Percentiles rank a stretch among this genome's conserved stretches.
Conservation (phyloP, 2,888 invertebrate species). For the Catotricha subobsoleta region DNA sequence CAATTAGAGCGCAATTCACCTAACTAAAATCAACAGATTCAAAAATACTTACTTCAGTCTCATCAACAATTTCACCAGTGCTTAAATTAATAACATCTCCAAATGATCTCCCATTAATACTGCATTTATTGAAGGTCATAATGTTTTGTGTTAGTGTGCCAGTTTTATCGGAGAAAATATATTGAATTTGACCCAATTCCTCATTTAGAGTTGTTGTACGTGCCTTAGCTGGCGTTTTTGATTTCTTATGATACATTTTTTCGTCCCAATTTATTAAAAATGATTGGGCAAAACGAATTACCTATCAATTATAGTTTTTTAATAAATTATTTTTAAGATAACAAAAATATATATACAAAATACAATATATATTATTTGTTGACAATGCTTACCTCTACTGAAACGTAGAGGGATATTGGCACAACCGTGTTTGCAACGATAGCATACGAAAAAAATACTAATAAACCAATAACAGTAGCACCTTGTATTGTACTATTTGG, state of each 20-base stretch:
- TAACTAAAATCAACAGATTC: too few species aligned
- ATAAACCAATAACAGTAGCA: slow-evolving; percentile 80
- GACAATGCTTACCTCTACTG: slow-evolving; percentile 54
- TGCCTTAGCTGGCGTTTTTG: slow-evolving; percentile 82
- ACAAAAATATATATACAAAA: not conserved
- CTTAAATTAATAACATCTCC: slow-evolving; percentile 78
- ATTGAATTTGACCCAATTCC: slow-evolving; percentile 96
- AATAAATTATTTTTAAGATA: not conserved
- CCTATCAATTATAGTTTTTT: slow-evolving; percentile 34
- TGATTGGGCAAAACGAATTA: slow-evolving; percentile 95
- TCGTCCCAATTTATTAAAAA: slow-evolving; percentile 98
- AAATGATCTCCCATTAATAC: slow-evolving; percentile 79
- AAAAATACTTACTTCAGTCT: slow-evolving; percentile 51
- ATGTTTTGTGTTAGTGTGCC: slow-evolving; percentile 98
- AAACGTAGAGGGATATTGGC: slow-evolving; percentile 97
- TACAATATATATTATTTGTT: not conserved
- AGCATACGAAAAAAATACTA: slow-evolving; percentile 98
- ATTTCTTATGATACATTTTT: slow-evolving; percentile 88
- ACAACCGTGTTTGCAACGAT: slow-evolving; percentile 99
- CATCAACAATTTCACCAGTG: slow-evolving; percentile 74
- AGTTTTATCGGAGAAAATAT: slow-evolving; percentile 98
- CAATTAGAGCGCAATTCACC: too few species aligned
- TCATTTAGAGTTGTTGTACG: slow-evolving; percentile 97
- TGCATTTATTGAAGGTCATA: slow-evolving; percentile 99
- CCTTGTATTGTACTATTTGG: slow-evolving; percentile 67